A percentile compares a stretch with the other conserved stretches of the same genome.
phyloP scores from a whole-genome alignment of 1,140 invertebrate species.

The Rhopalosiphum maidis region DNA sequence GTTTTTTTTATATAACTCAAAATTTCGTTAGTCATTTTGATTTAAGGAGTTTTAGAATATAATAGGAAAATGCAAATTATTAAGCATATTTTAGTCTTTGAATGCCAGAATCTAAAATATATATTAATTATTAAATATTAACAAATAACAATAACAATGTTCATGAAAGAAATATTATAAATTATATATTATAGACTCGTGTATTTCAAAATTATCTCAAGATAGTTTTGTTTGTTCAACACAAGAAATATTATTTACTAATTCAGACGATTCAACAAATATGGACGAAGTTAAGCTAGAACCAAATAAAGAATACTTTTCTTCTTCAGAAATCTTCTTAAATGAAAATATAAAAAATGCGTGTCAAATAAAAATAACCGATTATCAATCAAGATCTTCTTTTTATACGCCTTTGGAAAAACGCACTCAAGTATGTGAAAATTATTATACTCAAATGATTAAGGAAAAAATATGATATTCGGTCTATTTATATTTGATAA shows the following conservation, averaged over 20 bases:
- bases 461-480: background rate
- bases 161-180: background rate
- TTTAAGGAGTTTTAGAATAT: background rate
- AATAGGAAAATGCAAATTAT: background rate
- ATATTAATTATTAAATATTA: background rate
- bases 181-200: background rate
- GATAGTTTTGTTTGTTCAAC: constrained; percentile 5
- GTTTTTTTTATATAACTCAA: background rate
- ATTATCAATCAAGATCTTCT: background rate
- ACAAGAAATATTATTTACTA: background rate
- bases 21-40: background rate
- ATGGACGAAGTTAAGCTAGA: background rate
- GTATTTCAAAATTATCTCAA: background rate
- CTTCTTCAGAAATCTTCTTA: background rate
- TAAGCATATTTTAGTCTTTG: background rate
- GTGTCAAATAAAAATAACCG: background rate
- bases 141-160: background rate
- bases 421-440: background rate
- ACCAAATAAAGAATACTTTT: background rate
- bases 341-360: background rate
- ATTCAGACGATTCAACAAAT: background rate
- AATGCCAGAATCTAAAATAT: background rate
- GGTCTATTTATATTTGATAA: background rate
- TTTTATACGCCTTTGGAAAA: background rate
- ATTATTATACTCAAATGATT: background rate